Conservation (phyloP, 1,140 invertebrate species). For the Parapsyche elsis region DNA sequence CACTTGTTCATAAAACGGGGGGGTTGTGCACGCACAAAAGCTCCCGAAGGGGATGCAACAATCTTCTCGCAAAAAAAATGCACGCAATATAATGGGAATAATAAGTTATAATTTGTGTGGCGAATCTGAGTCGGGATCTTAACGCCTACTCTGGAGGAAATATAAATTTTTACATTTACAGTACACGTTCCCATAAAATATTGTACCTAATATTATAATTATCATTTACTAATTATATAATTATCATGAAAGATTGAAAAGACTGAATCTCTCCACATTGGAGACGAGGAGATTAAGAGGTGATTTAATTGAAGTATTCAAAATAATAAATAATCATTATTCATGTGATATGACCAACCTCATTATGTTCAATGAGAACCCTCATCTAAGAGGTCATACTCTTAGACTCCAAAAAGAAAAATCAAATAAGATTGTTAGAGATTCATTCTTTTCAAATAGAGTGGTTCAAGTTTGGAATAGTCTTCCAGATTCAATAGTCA, state of each 20-base stretch:
- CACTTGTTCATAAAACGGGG: constrained; percentile 43
- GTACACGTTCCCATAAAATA: neutral
- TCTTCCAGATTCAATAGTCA: no score
- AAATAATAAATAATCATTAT: no score
- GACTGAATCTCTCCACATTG: no score
- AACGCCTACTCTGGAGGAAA: neutral
- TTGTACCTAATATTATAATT: neutral
- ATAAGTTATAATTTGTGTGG: constrained; percentile 16
- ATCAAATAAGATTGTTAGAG: no score
- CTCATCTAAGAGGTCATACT: no score
- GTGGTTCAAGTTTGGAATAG: no score
- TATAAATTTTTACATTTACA: neutral
- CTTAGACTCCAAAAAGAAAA: no score
- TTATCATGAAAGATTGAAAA: neutral
- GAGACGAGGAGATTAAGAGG: no score
- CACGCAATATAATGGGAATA: constrained; percentile 15
- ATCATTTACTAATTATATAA: neutral
- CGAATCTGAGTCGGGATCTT: neutral
- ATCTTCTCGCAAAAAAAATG: constrained; percentile 30
- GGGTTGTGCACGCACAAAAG: neutral
- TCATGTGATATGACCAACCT: no score
- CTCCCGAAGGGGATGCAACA: constrained; percentile 28
- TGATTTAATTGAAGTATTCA: no score
- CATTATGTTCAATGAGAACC: no score
- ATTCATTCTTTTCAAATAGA: no score